Percentiles rank a stretch among this genome's conserved stretches.
Evolutionary conservation across 1,140 invertebrate species (phyloP).

Genomic region (Manduca sexta): DNA sequence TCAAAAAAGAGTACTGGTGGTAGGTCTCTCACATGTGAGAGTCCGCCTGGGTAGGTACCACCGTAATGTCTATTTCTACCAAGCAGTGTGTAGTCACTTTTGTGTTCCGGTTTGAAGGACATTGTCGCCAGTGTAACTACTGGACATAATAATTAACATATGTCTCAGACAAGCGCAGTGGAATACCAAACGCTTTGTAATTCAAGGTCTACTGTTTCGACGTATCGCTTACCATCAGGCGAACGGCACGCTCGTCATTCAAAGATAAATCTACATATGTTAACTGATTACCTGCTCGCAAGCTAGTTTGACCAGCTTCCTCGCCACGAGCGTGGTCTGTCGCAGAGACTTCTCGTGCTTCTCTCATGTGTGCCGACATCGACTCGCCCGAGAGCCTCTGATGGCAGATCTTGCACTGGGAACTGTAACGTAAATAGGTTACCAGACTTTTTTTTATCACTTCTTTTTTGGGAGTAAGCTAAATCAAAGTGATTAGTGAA

Average conservation of each 20-base stretch:
- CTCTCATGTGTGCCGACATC: conserved; percentile 12
- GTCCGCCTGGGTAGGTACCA: no score
- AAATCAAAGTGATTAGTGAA: background rate
- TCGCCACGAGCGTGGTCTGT: background rate
- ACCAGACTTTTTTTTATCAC: background rate
- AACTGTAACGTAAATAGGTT: conserved; percentile 2
- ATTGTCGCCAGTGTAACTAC: no score
- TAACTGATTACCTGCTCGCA: conserved; percentile 27
- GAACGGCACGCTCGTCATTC: no score
- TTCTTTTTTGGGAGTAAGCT: background rate
- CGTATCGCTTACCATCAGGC: background rate
- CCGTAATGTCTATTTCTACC: no score
- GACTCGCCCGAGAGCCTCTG: background rate
- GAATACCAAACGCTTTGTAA: no score
- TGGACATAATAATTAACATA: no score
- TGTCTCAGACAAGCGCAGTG: no score
- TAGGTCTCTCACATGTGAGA: no score
- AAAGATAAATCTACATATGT: background rate
- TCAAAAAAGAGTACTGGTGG: no score
- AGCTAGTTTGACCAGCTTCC: background rate
- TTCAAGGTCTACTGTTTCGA: no score
- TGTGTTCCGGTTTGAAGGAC: no score
- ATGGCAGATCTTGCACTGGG: conserved; percentile 21
- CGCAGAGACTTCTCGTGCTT: conserved; percentile 15
- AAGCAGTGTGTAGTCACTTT: no score